Percentiles rank a stretch among this genome's conserved stretches.
phyloP scores from a whole-genome alignment of 2,797 vertebrate species.

The Takifugu rubripes region DNA sequence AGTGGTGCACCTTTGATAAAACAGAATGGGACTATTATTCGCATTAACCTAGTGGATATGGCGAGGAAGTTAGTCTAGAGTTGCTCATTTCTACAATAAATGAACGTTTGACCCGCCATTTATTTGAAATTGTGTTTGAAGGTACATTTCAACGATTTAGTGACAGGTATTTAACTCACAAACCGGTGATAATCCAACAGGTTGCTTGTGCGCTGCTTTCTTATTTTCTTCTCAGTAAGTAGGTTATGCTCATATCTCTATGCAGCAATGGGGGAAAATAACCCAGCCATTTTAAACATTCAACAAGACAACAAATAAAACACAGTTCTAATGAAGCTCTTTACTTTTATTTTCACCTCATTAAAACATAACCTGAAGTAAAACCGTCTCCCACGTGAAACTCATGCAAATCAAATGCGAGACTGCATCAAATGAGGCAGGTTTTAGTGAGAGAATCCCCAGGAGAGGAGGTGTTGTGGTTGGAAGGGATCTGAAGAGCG shows the following conservation, averaged over 20 bases:
- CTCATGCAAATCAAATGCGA: constrained; percentile 59
- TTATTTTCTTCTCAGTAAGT: constrained; percentile 25
- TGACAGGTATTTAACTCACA: too few species aligned
- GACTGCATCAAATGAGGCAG: constrained; percentile 52
- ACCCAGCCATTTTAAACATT: constrained; percentile 39
- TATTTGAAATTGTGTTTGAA: too few species aligned
- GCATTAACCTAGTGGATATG: too few species aligned
- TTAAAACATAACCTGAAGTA: constrained; percentile 73
- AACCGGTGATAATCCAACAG: too few species aligned
- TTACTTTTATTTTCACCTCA: constrained; percentile 60
- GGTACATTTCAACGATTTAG: too few species aligned
- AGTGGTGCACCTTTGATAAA: too few species aligned
- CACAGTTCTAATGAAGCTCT: constrained; percentile 41
- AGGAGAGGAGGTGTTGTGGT: constrained; percentile 44
- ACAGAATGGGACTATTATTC: too few species aligned
- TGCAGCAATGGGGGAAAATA: constrained; percentile 25
- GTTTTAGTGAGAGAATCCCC: constrained; percentile 61
- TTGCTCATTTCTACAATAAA: too few species aligned
- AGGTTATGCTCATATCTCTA: constrained; percentile 37
- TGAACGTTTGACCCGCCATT: too few species aligned
- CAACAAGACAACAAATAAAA: constrained; percentile 53
- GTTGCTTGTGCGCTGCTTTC: neutral
- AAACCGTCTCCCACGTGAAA: constrained; percentile 55
- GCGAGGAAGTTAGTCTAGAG: too few species aligned
- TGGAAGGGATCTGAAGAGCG: constrained; percentile 18